These are phyloP conservation scores for Spisula subtruncata DNA, from an alignment of 2,888 invertebrate species.

Conservation along the genomic window DNA sequence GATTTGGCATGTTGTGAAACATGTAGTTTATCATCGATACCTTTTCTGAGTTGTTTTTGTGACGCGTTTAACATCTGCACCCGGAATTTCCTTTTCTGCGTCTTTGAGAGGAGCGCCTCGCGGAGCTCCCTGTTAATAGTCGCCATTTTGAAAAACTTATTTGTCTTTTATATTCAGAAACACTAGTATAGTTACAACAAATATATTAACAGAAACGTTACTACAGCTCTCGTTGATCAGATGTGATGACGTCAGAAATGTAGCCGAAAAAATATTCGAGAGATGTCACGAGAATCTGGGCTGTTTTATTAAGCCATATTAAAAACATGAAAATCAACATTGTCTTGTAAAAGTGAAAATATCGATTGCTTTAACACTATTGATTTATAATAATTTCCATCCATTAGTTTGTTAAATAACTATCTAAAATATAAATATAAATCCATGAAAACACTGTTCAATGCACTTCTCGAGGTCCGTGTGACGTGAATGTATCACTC, in stretches of 20 bases:
- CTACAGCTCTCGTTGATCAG: constrained; percentile 28
- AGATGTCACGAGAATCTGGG: constrained; percentile 48
- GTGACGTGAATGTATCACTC: neutral
- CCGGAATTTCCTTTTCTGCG: constrained; percentile 63
- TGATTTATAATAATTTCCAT: neutral
- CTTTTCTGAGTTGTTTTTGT: constrained; percentile 76
- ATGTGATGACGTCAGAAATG: neutral
- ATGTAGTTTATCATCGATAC: constrained; percentile 68
- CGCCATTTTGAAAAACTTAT: constrained; percentile 39
- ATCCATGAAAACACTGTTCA: neutral
- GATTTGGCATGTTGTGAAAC: constrained; percentile 54
- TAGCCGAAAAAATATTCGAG: constrained; percentile 36
- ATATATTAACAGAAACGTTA: neutral
- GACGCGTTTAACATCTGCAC: constrained; percentile 79
- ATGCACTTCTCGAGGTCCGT: neutral
- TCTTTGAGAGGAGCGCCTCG: constrained; percentile 60
- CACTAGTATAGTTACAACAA: neutral
- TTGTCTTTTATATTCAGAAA: neutral
- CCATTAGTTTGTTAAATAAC: neutral
- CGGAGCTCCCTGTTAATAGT: constrained; percentile 65
- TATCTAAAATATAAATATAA: no score
- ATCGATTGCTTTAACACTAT: neutral
- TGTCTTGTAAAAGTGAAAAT: neutral
- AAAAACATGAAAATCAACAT: constrained; percentile 63
- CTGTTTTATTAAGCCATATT: constrained; percentile 56